phyloP scores from a whole-genome alignment of 2,797 vertebrate genomes.

The Neosalanx taihuensis region DNA sequence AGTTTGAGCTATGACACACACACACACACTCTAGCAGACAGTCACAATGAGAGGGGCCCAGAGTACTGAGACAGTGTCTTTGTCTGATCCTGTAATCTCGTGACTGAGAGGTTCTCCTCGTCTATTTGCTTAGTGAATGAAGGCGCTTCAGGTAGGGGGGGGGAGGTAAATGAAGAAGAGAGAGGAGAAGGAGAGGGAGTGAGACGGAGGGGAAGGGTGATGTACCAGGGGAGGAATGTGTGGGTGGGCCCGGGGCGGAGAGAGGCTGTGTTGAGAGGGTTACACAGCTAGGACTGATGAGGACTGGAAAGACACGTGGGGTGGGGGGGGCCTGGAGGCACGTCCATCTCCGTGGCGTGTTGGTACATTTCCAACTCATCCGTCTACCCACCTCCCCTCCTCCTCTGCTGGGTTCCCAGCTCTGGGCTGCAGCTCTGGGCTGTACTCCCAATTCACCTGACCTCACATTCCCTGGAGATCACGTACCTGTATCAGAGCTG shows the following conservation, averaged over 20 bases:
- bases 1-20: conserved; percentile 3
- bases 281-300: no score
- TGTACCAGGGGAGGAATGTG: background rate
- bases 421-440: background rate
- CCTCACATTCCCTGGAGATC: background rate
- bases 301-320: no score
- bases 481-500: no score
- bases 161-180: background rate
- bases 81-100: conserved; percentile 61
- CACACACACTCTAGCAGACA: conserved; percentile 18
- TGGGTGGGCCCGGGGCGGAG: background rate
- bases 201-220: background rate
- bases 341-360: no score
- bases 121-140: conserved; percentile 53
- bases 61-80: conserved; percentile 59
- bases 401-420: no score
- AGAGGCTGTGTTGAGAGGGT: background rate
- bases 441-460: background rate
- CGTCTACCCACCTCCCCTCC: background rate
- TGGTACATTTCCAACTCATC: background rate
- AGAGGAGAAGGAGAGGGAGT: background rate
- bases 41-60: conserved; percentile 39
- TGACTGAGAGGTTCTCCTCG: conserved; percentile 56
- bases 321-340: background rate
- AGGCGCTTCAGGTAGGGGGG: conserved; percentile 43